These are phyloP conservation scores for Vireo griseus DNA, from an alignment of 2,797 vertebrate species.

Conservation along the genomic window DNA sequence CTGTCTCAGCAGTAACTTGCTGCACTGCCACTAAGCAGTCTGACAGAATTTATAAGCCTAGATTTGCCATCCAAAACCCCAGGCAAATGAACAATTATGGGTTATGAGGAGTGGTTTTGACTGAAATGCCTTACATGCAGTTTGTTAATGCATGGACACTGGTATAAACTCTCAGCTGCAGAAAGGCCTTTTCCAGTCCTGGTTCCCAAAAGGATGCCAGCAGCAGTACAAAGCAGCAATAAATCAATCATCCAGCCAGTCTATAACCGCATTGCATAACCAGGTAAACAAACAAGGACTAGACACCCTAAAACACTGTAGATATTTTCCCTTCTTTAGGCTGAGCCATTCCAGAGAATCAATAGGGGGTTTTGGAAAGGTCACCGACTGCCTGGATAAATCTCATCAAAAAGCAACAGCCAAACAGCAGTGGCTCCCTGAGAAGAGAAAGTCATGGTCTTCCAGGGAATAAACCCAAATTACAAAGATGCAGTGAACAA, in stretches of 20 bases:
- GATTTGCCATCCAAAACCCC: neutral
- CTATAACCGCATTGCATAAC: neutral
- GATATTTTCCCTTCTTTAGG: constrained; percentile 27
- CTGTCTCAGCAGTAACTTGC: neutral
- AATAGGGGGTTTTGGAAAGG: neutral
- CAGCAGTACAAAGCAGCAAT: constrained; percentile 1
- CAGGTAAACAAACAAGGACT: constrained; percentile 27
- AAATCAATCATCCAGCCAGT: constrained; percentile 44
- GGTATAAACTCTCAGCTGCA: neutral
- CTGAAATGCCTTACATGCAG: neutral
- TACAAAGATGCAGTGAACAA: neutral
- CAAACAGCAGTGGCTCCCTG: neutral
- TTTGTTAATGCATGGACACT: neutral
- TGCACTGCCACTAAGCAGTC: neutral
- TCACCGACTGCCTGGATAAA: constrained; percentile 3
- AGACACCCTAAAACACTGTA: neutral
- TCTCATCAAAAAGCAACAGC: neutral
- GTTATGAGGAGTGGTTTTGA: neutral
- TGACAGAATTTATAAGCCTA: neutral
- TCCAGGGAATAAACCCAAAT: neutral
- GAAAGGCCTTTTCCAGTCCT: neutral
- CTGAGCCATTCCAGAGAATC: neutral
- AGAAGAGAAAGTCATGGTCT: neutral
- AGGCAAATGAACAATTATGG: neutral
- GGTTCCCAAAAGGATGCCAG: neutral